Base-by-base conservation (phyloP, 2,113 vertebrate genomes). In the Clupea harengus region DNA sequence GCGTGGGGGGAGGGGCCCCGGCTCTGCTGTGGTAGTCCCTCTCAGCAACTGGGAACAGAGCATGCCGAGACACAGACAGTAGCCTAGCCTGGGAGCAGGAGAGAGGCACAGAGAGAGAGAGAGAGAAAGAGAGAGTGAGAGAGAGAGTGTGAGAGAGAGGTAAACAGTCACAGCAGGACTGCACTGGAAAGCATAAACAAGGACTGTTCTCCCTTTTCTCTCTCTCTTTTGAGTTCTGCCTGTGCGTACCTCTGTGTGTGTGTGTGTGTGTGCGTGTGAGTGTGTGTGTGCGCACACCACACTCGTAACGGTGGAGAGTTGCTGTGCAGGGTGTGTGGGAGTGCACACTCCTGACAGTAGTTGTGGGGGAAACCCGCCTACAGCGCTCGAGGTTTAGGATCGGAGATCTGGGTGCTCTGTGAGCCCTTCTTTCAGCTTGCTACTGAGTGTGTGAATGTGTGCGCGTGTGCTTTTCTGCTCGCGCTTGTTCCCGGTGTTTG, bases 31-130 rank as follows among this genome's bases (percentile, higher is more conserved):
- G 72, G 72, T 28, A 78, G 28, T 17, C 72, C 72, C 28, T 32
- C 72, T 3, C 28, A 13, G 72, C 72, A 78, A 28, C 72, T 78
- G 72, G 72, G 72, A 32, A 78, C 72, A 78, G 72, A 78, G 72
- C 72, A 78, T 78, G 72, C 72, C 72, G 72, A 32, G 72, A 78
- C 72, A 67, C 72, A 57, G 28, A 75, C 67, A 78, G 72, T 78
- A 72, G 28, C 10, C 72, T 17, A 78, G 28, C 32, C 28, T 11
- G 28, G 72, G 25, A 78, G 15, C 72, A 17, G 72, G 28, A 60
- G 54, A 60, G 54, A 60, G 6, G 22, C 54, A 78, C 72, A 39
- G 72, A 78, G 72, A 78, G n/a, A 28, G 60, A 67, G 57, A 3
- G 13, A 28, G 28, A 39, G 67, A 10, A 15, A 78, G 32, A 39